Evolutionary conservation across 1,140 invertebrate genomes (phyloP).

Genomic region (Papilio helenus): DNA sequence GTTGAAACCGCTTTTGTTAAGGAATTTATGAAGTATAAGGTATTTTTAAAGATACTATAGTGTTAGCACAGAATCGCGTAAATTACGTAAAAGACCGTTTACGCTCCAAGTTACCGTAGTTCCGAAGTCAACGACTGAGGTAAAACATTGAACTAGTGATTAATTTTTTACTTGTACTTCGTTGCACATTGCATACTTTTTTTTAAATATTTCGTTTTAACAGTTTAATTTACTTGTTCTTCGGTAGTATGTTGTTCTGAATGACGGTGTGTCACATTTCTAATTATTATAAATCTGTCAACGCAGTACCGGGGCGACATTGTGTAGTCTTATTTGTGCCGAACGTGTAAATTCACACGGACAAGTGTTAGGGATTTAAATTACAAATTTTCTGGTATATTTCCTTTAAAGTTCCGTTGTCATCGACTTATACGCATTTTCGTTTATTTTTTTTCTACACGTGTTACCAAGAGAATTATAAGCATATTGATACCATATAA

Average conservation of each 20-base stretch:
- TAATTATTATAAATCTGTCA: constrained; percentile 80
- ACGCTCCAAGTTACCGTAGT: too few species aligned
- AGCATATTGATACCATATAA: neutral
- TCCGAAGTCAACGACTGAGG: too few species aligned
- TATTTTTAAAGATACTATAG: too few species aligned
- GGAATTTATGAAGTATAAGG: too few species aligned
- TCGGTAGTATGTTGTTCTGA: neutral
- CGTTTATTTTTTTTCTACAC: neutral
- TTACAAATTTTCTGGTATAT: constrained; percentile 51
- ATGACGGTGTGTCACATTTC: constrained; percentile 58
- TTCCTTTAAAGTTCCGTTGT: constrained; percentile 46
- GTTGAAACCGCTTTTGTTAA: too few species aligned
- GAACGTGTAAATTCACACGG: constrained; percentile 70
- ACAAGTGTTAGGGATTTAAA: constrained; percentile 66
- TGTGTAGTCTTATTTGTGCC: constrained; percentile 72
- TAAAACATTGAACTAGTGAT: too few species aligned
- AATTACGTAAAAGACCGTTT: too few species aligned
- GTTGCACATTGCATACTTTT: too few species aligned
- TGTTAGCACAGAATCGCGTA: too few species aligned
- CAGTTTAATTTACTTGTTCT: neutral
- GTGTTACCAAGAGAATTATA: neutral
- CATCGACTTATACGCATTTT: neutral
- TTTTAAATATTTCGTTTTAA: too few species aligned
- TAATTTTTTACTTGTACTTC: too few species aligned
- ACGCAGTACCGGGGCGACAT: constrained; percentile 57